Percentiles rank a stretch among this genome's conserved stretches.
Evolutionary conservation across 1,140 invertebrate species (phyloP).

Genomic region (Caenorhabditis tropicalis): DNA sequence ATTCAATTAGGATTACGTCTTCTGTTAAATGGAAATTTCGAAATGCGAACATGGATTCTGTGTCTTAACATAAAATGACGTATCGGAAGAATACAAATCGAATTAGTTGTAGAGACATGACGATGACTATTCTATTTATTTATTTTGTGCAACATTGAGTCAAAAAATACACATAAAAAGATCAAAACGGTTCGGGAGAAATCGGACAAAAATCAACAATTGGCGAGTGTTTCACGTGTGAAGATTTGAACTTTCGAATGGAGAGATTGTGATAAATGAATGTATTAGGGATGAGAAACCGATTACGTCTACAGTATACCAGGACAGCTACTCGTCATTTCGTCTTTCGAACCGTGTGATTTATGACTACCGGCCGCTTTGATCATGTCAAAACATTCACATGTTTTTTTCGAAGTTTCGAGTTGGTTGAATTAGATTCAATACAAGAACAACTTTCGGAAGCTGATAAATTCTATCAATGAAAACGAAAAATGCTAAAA

Average conservation of each 20-base stretch:
- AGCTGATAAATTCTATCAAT: too few relatives aligned
- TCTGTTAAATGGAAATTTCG: background rate
- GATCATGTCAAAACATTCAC: background rate
- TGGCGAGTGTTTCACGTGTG: background rate
- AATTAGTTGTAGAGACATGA: constrained; percentile 22
- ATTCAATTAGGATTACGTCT: background rate
- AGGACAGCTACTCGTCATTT: constrained; percentile 1
- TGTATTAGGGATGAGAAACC: background rate
- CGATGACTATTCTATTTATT: constrained; percentile 39
- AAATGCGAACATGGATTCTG: background rate
- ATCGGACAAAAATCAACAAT: background rate
- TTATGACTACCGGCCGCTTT: background rate
- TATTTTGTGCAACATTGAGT: background rate
- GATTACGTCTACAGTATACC: constrained; percentile 38
- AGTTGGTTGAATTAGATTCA: background rate
- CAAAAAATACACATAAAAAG: constrained; percentile 33
- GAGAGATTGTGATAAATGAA: background rate
- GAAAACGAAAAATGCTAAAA: too few relatives aligned
- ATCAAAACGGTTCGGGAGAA: constrained; percentile 8
- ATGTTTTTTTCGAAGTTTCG: background rate
- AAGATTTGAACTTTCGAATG: background rate
- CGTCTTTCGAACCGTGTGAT: background rate
- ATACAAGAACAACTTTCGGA: too few relatives aligned
- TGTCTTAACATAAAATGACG: constrained; percentile 21
- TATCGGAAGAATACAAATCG: background rate